A percentile compares a stretch with the other conserved stretches of the same genome.
Conservation (phyloP, 2,888 invertebrate genomes). For the Chirona hameri region DNA sequence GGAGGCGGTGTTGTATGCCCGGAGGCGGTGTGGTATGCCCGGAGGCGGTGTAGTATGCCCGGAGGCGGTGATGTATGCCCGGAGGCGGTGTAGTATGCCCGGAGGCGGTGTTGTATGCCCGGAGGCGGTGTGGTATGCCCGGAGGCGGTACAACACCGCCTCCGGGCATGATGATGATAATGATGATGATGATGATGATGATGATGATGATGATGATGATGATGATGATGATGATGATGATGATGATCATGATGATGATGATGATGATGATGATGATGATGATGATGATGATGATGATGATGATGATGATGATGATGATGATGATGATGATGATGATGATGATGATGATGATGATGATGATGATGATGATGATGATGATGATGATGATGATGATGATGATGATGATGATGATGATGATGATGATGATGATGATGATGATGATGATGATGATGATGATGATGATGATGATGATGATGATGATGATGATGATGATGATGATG, state of each 20-base stretch:
- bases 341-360: slow-evolving; percentile 22
- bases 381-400: slow-evolving; percentile 22
- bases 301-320: slow-evolving; percentile 22
- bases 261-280: slow-evolving; percentile 22
- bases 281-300: slow-evolving; percentile 22
- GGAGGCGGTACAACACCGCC: no score
- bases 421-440: slow-evolving; percentile 22
- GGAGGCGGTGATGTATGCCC: no score
- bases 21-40: no score
- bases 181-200: slow-evolving; percentile 22
- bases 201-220: slow-evolving; percentile 22
- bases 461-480: slow-evolving; percentile 22
- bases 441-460: slow-evolving; percentile 22
- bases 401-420: slow-evolving; percentile 22
- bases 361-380: slow-evolving; percentile 22
- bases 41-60: no score
- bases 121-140: no score
- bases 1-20: no score
- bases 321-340: slow-evolving; percentile 22
- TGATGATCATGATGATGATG: slow-evolving; percentile 12
- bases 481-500: no score
- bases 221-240: slow-evolving; percentile 22
- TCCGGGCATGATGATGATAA: slow-evolving; percentile 22
- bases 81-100: no score
- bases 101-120: no score